A percentile compares a stretch with the other conserved stretches of the same genome.
phyloP scores from a whole-genome alignment of 2,888 invertebrate genomes.

The Coremacera marginata region DNA sequence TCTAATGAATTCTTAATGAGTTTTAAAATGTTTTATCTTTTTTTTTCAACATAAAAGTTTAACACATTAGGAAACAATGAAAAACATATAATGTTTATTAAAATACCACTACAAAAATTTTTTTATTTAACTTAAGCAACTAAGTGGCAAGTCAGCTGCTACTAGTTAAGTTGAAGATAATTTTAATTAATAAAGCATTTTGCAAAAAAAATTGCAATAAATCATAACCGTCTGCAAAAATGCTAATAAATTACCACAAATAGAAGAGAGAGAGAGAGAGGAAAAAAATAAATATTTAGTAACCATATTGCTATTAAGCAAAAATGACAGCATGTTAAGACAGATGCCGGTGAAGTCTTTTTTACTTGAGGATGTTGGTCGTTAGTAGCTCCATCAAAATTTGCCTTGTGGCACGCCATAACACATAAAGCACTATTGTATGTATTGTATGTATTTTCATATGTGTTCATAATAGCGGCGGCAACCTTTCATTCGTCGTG shows the following conservation, averaged over 20 bases:
- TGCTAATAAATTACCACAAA: neutral
- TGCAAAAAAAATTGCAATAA: constrained; percentile 12
- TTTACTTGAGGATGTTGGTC: constrained; percentile 5
- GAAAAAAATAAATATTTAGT: neutral
- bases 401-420: constrained; percentile 16
- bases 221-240: neutral
- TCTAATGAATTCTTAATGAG: constrained; percentile 16
- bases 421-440: too few species aligned
- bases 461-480: too few species aligned
- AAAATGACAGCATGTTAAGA: neutral
- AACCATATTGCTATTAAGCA: neutral
- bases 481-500: too few species aligned
- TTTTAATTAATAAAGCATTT: constrained; percentile 29
- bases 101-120: neutral
- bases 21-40: neutral
- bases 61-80: neutral
- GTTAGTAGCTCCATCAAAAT: constrained; percentile 23
- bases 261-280: neutral
- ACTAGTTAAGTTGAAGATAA: neutral
- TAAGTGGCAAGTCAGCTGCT: neutral
- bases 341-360: neutral
- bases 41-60: neutral
- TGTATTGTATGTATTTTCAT: too few species aligned
- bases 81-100: neutral
- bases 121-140: neutral